These are phyloP conservation scores for Acinonyx jubatus DNA, from an alignment of 2,113 vertebrate genomes.

Conservation along the genomic window DNA sequence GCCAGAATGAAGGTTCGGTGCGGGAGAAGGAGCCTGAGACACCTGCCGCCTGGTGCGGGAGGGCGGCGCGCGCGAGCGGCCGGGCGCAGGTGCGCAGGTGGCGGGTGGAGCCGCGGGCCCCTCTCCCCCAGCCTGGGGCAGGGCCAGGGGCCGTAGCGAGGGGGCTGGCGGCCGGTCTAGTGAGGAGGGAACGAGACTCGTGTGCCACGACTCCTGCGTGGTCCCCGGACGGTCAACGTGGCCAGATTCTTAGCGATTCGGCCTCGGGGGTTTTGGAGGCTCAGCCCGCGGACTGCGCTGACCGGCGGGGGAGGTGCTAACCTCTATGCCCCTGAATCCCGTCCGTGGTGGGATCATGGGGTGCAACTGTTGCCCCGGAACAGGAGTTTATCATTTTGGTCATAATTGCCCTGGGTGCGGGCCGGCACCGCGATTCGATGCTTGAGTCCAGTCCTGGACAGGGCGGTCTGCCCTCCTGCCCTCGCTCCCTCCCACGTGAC, in stretches of 20 bases:
- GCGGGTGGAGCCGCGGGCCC: too few relatives aligned
- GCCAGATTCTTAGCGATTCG: background rate
- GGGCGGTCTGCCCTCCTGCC: background rate
- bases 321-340: background rate
- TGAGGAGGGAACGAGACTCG: background rate
- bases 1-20: background rate
- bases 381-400: background rate
- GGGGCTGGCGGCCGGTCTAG: background rate
- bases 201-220: background rate
- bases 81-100: background rate
- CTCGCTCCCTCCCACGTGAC: fast-evolving
- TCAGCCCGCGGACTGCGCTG: background rate
- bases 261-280: background rate
- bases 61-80: too few relatives aligned
- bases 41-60: background rate
- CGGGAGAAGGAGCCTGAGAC: background rate
- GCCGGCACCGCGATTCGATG: too few relatives aligned
- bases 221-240: background rate
- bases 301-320: background rate
- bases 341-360: too few relatives aligned
- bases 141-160: background rate
- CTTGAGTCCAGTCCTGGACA: background rate
- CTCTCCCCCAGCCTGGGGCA: fast-evolving
- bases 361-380: background rate
- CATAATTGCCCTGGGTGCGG: background rate